Conservation (phyloP, 1,140 invertebrate genomes). For the Anastrepha obliqua region DNA sequence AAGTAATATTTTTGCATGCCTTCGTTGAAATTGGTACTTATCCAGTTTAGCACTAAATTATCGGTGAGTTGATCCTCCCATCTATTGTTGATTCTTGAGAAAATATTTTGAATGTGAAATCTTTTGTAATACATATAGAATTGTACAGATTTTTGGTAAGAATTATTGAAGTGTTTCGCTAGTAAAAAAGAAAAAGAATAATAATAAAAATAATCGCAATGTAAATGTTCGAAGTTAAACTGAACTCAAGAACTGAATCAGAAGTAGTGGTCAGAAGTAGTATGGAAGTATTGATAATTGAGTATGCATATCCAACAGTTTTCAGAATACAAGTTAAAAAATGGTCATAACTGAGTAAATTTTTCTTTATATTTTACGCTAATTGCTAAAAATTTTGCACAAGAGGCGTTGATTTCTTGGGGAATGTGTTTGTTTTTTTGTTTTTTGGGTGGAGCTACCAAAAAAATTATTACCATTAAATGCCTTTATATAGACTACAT, state of each 20-base stretch:
- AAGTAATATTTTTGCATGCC: too few species aligned
- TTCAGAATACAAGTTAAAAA: constrained; percentile 48
- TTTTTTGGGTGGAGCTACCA: neutral
- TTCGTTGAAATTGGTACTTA: too few species aligned
- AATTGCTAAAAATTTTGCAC: neutral
- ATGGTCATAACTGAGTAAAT: neutral
- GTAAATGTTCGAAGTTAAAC: constrained; percentile 2
- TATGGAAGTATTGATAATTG: neutral
- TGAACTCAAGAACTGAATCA: constrained; percentile 19
- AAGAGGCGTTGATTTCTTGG: constrained; percentile 70
- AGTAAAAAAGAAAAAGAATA: constrained; percentile 2
- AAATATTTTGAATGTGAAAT: too few species aligned
- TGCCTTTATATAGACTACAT: neutral
- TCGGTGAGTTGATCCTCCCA: too few species aligned
- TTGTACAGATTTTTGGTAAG: neutral
- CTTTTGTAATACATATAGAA: too few species aligned
- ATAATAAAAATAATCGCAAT: neutral
- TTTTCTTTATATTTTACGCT: constrained; percentile 3
- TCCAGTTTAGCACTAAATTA: too few species aligned
- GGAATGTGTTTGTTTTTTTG: constrained; percentile 53
- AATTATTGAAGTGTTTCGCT: neutral
- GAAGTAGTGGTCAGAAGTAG: neutral
- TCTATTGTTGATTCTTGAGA: too few species aligned
- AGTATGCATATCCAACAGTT: constrained; percentile 47
- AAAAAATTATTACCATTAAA: neutral